phyloP scores from a whole-genome alignment of 1,140 invertebrate genomes.

The Drosophila parabipectinata region DNA sequence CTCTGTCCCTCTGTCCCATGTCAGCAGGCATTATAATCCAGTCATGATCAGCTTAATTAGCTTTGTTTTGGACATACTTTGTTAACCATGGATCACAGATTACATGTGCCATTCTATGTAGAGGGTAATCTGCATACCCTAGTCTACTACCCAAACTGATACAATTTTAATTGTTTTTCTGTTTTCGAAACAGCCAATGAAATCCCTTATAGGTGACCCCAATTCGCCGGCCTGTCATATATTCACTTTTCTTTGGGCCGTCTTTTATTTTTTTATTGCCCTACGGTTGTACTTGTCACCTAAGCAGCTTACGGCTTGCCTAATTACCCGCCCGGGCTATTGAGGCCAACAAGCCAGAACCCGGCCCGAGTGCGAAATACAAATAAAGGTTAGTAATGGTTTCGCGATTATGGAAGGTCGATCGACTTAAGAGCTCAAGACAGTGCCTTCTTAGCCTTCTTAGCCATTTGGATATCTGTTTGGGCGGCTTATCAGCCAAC shows the following conservation, averaged over 20 bases:
- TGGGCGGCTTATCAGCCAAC: no score
- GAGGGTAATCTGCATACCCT: conserved; percentile 1
- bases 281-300: conserved; percentile 45
- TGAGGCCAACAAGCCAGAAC: conserved; percentile 51
- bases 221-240: conserved; percentile 39
- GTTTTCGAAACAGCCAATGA: not conserved
- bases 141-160: not conserved
- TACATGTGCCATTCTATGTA: conserved; percentile 1
- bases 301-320: conserved; percentile 76
- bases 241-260: conserved; percentile 34
- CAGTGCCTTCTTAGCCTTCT: no score
- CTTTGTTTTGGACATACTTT: conserved; percentile 24
- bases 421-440: not conserved
- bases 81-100: conserved; percentile 14
- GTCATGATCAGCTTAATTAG: conserved; percentile 45
- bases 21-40: conserved; percentile 20
- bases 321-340: conserved; percentile 71
- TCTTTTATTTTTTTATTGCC: conserved; percentile 37
- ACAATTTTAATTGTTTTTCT: not conserved
- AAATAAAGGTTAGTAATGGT: conserved; percentile 51
- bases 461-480: no score
- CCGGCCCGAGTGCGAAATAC: conserved; percentile 38
- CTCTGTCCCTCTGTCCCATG: not conserved
- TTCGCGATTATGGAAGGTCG: conserved; percentile 33
- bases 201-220: conserved; percentile 23